A percentile compares a stretch with the other conserved stretches of the same genome.
Conservation (phyloP, 1,140 invertebrate genomes). For the Macrosteles quadrilineatus region DNA sequence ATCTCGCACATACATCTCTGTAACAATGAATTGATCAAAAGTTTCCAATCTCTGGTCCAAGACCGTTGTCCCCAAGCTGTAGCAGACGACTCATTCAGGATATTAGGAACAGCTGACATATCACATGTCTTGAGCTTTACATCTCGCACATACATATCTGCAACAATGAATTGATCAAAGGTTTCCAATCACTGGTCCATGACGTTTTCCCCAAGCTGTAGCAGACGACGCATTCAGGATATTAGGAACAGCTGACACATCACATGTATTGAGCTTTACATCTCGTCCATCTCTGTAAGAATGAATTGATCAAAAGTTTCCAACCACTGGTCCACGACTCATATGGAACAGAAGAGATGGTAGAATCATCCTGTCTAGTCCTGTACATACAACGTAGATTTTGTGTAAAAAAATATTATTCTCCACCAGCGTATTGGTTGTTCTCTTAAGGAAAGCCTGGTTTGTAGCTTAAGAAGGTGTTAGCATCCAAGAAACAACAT, state of each 20-base stretch:
- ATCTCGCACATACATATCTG: constrained; percentile 61
- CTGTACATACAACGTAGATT: too few relatives aligned
- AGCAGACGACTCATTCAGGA: constrained; percentile 72
- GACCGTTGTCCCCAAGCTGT: constrained; percentile 79
- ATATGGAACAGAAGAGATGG: too few relatives aligned
- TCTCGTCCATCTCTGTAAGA: constrained; percentile 58
- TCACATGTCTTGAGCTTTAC: constrained; percentile 51
- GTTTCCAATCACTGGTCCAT: too few relatives aligned
- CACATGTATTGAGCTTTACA: background rate
- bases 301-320: too few relatives aligned
- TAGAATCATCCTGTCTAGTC: too few relatives aligned
- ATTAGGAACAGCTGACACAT: background rate
- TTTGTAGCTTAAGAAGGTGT: too few relatives aligned
- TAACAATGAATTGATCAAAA: constrained; percentile 69
- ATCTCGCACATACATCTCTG: constrained; percentile 61
- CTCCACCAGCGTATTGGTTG: too few relatives aligned
- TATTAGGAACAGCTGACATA: constrained; percentile 57
- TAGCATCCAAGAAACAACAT: too few relatives aligned
- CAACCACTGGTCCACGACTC: too few relatives aligned
- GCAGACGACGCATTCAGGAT: background rate
- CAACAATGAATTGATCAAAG: too few relatives aligned
- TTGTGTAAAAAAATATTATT: too few relatives aligned
- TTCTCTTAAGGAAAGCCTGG: too few relatives aligned
- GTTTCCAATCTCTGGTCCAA: constrained; percentile 87
- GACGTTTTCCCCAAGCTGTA: constrained; percentile 5